These are phyloP conservation scores for Sebastes iracundus DNA, from an alignment of 2,797 vertebrate genomes.

Conservation along the genomic window DNA sequence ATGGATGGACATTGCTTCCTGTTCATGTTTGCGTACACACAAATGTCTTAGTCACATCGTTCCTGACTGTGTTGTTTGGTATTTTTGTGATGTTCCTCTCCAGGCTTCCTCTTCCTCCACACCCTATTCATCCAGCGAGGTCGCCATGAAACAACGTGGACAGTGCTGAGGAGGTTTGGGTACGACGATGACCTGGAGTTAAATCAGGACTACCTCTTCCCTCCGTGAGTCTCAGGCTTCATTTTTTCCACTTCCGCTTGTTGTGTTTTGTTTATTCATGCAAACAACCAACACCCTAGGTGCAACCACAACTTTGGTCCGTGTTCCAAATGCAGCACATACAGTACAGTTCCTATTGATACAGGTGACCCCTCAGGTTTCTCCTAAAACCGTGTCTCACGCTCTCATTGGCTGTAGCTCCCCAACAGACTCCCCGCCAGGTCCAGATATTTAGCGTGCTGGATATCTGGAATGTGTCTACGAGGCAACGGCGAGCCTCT, in stretches of 20 bases:
- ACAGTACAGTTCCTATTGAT: too few species aligned
- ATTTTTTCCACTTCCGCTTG: background rate
- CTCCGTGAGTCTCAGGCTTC: constrained; percentile 81
- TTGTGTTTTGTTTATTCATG: too few species aligned
- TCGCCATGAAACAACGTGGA: constrained; percentile 97
- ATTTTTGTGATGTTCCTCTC: background rate
- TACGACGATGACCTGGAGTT: constrained; percentile 95
- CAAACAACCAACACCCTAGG: too few species aligned
- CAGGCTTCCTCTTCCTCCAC: constrained; percentile 97
- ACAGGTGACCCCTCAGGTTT: too few species aligned
- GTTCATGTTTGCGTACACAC: background rate
- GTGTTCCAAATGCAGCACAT: too few species aligned
- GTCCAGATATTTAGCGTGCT: too few species aligned
- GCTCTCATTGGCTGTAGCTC: too few species aligned
- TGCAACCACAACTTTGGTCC: too few species aligned
- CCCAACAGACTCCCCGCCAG: too few species aligned
- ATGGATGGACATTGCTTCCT: background rate
- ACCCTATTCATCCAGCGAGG: constrained; percentile 97
- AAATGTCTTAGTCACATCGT: background rate
- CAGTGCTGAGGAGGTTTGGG: constrained; percentile 92
- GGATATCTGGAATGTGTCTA: too few species aligned
- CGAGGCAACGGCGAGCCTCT: too few species aligned
- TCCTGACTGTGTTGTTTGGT: background rate
- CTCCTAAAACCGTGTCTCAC: too few species aligned
- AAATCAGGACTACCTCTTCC: constrained; percentile 94